A percentile compares a stretch with the other conserved stretches of the same genome.
phyloP scores from a whole-genome alignment of 2,888 invertebrate species.

The Nudaria mundana region DNA sequence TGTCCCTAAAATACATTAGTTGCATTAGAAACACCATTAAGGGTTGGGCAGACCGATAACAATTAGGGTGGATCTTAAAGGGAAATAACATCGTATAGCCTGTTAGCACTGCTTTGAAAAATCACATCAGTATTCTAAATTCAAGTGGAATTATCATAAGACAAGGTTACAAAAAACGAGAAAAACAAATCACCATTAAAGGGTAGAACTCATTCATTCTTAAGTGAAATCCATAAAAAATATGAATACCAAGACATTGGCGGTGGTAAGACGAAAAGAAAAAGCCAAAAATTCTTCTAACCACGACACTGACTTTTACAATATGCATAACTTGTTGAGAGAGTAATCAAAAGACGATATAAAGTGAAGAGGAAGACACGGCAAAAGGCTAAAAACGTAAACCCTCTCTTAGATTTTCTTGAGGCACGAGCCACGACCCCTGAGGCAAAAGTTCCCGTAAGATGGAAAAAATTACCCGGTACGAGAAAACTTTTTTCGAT shows the following conservation, averaged over 20 bases:
- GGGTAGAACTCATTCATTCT: slow-evolving; percentile 61
- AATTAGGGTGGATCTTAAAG: slow-evolving; percentile 79
- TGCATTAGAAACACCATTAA: slow-evolving; percentile 79
- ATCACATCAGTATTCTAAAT: slow-evolving; percentile 8
- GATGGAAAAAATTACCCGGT: slow-evolving; percentile 79
- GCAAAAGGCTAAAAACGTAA: slow-evolving; percentile 80
- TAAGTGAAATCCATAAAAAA: slow-evolving; percentile 61
- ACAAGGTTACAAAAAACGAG: slow-evolving; percentile 23
- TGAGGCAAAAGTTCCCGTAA: slow-evolving; percentile 73
- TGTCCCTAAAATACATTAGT: slow-evolving; percentile 80
- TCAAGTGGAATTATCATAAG: slow-evolving; percentile 13
- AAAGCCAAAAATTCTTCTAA: slow-evolving; percentile 65
- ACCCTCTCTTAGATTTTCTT: slow-evolving; percentile 76
- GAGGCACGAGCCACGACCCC: slow-evolving; percentile 68
- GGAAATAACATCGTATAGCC: slow-evolving; percentile 70
- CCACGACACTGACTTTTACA: slow-evolving; percentile 66
- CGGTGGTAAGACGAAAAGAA: slow-evolving; percentile 58
- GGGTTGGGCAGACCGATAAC: slow-evolving; percentile 72
- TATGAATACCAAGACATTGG: slow-evolving; percentile 66
- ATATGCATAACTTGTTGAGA: slow-evolving; percentile 81
- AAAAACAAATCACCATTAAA: slow-evolving; percentile 53
- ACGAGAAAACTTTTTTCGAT: slow-evolving; percentile 77
- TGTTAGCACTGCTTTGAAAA: slow-evolving; percentile 69
- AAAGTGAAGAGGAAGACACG: slow-evolving; percentile 77
- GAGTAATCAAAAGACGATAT: slow-evolving; percentile 81